These are phyloP conservation scores for Aproaerema taeniolella DNA, from an alignment of 2,888 invertebrate genomes.

Conservation along the genomic window DNA sequence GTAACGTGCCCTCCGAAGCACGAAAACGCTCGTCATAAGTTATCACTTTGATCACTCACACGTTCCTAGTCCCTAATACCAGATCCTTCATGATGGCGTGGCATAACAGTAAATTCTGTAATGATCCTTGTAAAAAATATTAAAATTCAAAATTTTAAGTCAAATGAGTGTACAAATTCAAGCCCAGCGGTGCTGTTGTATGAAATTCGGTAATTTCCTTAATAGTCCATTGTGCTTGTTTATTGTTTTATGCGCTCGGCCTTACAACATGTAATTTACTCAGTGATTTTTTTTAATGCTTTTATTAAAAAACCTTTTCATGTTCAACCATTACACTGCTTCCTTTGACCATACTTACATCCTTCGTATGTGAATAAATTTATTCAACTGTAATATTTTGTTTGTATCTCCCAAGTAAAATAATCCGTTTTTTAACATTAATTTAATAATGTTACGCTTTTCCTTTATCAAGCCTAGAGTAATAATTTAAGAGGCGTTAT, in stretches of 20 bases:
- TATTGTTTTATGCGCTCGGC: slow-evolving; percentile 32
- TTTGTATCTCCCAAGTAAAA: background rate
- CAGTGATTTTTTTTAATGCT: slow-evolving; percentile 25
- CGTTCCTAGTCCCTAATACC: too few relatives aligned
- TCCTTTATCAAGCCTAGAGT: too few relatives aligned
- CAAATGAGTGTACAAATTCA: background rate
- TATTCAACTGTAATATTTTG: slow-evolving; percentile 20
- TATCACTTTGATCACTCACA: too few relatives aligned
- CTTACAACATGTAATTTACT: slow-evolving; percentile 30
- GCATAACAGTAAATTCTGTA: too few relatives aligned
- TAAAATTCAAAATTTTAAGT: too few relatives aligned
- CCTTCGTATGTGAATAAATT: slow-evolving; percentile 24
- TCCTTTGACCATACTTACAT: slow-evolving; percentile 21
- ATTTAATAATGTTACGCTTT: too few relatives aligned
- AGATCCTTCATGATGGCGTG: too few relatives aligned
- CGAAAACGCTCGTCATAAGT: too few relatives aligned
- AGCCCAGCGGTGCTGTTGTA: slow-evolving; percentile 20
- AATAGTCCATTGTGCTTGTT: slow-evolving; percentile 28
- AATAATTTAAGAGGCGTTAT: too few relatives aligned
- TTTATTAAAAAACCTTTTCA: slow-evolving; percentile 25
- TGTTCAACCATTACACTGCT: slow-evolving; percentile 26
- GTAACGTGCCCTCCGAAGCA: too few relatives aligned
- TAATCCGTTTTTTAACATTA: too few relatives aligned
- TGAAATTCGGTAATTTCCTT: slow-evolving; percentile 34
- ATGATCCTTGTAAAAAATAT: too few relatives aligned